Conservation (phyloP, 2,113 vertebrate species). For the Puma concolor region DNA sequence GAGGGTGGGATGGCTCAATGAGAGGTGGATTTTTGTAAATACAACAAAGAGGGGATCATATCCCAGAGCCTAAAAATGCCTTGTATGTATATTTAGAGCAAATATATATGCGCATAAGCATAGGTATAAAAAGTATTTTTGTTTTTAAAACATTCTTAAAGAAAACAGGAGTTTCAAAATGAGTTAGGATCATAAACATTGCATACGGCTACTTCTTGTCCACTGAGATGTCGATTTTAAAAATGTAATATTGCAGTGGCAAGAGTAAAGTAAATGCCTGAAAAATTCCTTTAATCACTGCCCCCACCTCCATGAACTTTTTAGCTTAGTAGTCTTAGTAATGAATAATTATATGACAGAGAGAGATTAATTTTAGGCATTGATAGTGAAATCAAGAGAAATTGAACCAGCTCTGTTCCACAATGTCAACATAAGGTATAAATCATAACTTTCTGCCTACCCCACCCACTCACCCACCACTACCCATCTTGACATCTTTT, state of each 20-base stretch:
- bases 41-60: neutral
- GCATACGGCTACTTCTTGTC: neutral
- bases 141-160: neutral
- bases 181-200: neutral
- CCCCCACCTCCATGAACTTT: constrained; percentile 63
- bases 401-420: constrained; percentile 61
- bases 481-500: constrained; percentile 73
- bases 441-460: constrained; percentile 68
- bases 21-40: constrained; percentile 19
- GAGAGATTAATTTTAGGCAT: constrained; percentile 27
- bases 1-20: constrained; percentile 55
- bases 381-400: constrained; percentile 76
- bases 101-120: neutral
- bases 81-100: neutral
- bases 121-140: neutral
- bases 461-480: constrained; percentile 60
- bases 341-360: constrained; percentile 71
- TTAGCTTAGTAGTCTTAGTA: constrained; percentile 63
- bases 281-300: constrained; percentile 63
- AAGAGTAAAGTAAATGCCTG: constrained; percentile 23
- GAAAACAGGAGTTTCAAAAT: constrained; percentile 30
- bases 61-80: neutral
- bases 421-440: constrained; percentile 70
- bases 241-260: constrained; percentile 2
- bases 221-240: neutral